Conservation (phyloP, 2,888 invertebrate species). For the Himalopsyche tibetana region DNA sequence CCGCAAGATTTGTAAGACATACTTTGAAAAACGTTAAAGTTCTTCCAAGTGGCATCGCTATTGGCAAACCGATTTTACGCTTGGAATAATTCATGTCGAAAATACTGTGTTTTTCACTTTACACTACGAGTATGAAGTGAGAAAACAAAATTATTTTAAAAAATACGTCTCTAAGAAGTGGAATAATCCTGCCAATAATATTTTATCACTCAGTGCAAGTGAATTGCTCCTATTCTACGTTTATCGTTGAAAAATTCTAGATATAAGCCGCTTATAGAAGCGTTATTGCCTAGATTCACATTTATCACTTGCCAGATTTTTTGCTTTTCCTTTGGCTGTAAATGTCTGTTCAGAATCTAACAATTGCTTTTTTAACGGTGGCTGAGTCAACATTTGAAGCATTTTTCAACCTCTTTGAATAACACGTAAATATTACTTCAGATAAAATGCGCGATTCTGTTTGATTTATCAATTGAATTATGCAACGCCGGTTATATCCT, state of each 20-base stretch:
- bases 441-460: constrained; percentile 40
- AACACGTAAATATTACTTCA: constrained; percentile 37
- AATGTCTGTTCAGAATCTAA: constrained; percentile 51
- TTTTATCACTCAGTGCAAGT: constrained; percentile 1
- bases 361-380: constrained; percentile 49
- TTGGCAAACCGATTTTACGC: too few species aligned
- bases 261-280: constrained; percentile 55
- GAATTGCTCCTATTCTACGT: not conserved
- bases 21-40: too few species aligned
- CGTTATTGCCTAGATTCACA: constrained; percentile 55
- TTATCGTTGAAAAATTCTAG: constrained; percentile 42
- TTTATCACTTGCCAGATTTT: constrained; percentile 52
- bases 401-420: constrained; percentile 38
- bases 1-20: too few species aligned
- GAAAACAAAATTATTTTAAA: too few species aligned
- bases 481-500: not conserved
- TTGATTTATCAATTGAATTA: constrained; percentile 38
- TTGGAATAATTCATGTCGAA: too few species aligned
- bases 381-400: constrained; percentile 51
- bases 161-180: too few species aligned
- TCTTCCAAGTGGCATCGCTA: too few species aligned
- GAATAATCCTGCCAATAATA: too few species aligned
- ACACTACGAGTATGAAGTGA: too few species aligned
- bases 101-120: too few species aligned
- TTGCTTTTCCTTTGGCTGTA: constrained; percentile 47